These are phyloP conservation scores for Halictus ligatus DNA, from an alignment of 2,888 invertebrate genomes.

Conservation along the genomic window DNA sequence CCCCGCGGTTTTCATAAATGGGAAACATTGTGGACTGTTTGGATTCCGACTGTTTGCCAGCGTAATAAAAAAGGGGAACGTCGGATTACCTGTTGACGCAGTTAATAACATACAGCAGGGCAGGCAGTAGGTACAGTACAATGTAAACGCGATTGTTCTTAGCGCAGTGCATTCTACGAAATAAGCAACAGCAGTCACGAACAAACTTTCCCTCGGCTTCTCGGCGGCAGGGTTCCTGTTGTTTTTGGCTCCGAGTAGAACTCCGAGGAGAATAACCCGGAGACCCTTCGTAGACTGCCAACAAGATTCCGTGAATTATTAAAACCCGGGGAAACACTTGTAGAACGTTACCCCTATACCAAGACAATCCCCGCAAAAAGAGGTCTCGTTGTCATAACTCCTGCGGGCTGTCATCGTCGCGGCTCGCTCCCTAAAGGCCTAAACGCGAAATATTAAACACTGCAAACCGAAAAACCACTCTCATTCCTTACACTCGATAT, in stretches of 20 bases:
- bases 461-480: background rate
- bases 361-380: background rate
- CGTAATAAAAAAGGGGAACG: background rate
- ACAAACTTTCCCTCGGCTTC: background rate
- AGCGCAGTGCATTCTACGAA: background rate
- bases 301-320: constrained; percentile 6
- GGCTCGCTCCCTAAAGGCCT: background rate
- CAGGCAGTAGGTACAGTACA: background rate
- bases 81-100: constrained; percentile 1
- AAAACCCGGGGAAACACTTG: constrained; percentile 5
- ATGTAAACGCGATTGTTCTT: constrained; percentile 4
- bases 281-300: background rate
- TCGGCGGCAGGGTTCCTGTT: background rate
- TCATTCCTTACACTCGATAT: background rate
- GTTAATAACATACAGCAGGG: background rate
- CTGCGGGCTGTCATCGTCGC: background rate
- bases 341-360: background rate
- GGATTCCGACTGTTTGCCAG: background rate
- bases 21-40: background rate
- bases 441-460: background rate
- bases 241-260: background rate
- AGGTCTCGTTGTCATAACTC: background rate
- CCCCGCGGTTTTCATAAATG: background rate
- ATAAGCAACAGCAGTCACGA: constrained; percentile 6
- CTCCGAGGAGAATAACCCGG: background rate